Percentiles rank a stretch among this genome's conserved stretches.
phyloP scores from a whole-genome alignment of 30 jellyfish, hydroid and myxozoan species.

The Sanderia malayensis region DNA sequence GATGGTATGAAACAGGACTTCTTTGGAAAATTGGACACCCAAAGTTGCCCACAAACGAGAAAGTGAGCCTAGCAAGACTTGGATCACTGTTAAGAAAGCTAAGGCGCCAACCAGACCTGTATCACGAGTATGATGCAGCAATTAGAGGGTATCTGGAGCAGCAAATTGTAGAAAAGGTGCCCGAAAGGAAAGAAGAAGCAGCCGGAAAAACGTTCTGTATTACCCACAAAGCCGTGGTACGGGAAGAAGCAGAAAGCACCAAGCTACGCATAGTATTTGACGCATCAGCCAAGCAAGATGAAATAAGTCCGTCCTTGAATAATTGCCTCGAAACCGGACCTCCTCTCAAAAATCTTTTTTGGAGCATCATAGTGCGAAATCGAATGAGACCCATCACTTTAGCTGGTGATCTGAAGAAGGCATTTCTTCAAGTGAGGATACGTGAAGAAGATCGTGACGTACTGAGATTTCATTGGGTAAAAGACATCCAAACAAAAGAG shows the following conservation, averaged over 20 bases:
- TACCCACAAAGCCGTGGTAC: constrained; percentile 40
- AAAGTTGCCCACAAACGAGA: constrained; percentile 20
- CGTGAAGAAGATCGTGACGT: background rate
- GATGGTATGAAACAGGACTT: no score
- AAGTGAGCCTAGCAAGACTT: constrained; percentile 47
- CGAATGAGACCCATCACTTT: no score
- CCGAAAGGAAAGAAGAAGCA: background rate
- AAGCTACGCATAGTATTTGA: constrained; percentile 34
- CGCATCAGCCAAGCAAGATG: no score
- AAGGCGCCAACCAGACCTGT: constrained; percentile 40
- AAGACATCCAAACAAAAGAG: no score
- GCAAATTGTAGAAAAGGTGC: constrained; percentile 34
- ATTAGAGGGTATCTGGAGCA: constrained; percentile 40
- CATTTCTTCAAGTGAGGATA: constrained; percentile 20
- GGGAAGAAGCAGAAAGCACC: constrained; percentile 39
- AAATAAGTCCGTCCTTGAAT: no score
- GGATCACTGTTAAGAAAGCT: constrained; percentile 21
- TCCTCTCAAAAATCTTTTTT: no score
- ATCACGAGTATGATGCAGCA: constrained; percentile 22
- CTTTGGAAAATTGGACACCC: constrained; percentile 9
- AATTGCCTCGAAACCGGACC: no score
- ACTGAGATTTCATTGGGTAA: no score
- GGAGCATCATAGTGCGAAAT: no score
- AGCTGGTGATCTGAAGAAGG: no score
- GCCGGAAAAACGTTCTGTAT: constrained; percentile 26